Evolutionary conservation across 2,113 vertebrate species (phyloP).

Genomic region (Gobio gobio): DNA sequence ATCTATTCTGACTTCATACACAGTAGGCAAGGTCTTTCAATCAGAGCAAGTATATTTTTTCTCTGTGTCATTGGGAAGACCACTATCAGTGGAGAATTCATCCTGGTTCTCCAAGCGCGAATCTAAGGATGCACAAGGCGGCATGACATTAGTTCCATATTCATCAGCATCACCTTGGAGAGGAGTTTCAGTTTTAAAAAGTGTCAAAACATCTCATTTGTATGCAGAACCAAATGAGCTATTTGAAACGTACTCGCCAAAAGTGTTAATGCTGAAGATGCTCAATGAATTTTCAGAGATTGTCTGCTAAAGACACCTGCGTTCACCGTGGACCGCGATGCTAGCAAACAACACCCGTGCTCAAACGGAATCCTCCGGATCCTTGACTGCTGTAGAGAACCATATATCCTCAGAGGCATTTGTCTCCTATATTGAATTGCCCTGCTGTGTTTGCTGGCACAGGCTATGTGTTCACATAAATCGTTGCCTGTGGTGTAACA

Average conservation of each 20-base stretch:
- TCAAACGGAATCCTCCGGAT: conserved; percentile 5
- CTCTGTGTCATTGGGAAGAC: background rate
- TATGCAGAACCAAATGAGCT: conserved; percentile 28
- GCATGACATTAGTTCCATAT: conserved; percentile 36
- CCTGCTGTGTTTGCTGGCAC: conserved; percentile 42
- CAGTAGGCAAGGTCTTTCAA: background rate
- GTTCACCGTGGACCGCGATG: background rate
- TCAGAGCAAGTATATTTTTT: background rate
- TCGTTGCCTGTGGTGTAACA: conserved; percentile 41
- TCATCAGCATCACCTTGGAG: conserved; percentile 27
- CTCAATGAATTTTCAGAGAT: conserved; percentile 15
- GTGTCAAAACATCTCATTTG: conserved; percentile 35
- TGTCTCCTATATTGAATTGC: conserved; percentile 43
- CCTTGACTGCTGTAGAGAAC: background rate
- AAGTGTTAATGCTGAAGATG: conserved; percentile 15
- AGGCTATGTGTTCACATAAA: conserved; percentile 39
- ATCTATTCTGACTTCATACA: background rate
- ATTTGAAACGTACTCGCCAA: background rate
- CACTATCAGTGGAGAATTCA: background rate
- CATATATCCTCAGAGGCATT: conserved; percentile 43
- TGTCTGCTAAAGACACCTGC: conserved; percentile 17
- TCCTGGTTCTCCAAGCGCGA: background rate
- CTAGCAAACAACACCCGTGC: background rate
- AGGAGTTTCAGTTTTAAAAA: conserved; percentile 23
- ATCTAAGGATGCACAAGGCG: background rate